A percentile compares a stretch with the other conserved stretches of the same genome.
phyloP scores from a whole-genome alignment of 1,140 invertebrate genomes.

The Brachionus manjavacas region DNA sequence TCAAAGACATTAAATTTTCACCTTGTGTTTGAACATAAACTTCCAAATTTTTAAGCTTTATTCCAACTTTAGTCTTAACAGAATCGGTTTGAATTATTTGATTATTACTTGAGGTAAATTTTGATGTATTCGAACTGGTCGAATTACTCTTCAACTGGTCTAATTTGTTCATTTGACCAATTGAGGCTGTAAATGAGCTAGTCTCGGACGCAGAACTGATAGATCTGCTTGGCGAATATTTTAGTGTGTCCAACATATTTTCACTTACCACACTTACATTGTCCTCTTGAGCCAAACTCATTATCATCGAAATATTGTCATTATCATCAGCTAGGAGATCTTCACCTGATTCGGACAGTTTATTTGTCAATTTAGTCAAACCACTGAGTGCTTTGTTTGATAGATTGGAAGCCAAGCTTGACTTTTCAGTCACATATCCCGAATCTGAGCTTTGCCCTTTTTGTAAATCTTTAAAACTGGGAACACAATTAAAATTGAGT shows the following conservation, averaged over 20 bases:
- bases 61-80: background rate
- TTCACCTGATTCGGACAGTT: background rate
- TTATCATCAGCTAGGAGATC: slow-evolving; percentile 3
- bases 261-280: background rate
- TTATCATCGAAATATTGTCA: background rate
- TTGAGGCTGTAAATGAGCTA: background rate
- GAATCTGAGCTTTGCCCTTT: background rate
- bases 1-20: background rate
- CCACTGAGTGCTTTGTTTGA: background rate
- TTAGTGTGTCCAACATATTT: background rate
- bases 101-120: background rate
- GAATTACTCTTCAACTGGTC: background rate
- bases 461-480: background rate
- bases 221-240: slow-evolving; percentile 2
- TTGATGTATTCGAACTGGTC: background rate
- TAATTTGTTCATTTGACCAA: background rate
- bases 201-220: background rate
- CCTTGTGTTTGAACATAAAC: background rate
- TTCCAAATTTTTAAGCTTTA: background rate
- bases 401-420: background rate
- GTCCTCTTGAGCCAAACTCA: background rate
- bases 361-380: background rate
- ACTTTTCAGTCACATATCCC: background rate
- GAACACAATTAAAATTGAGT: background rate
- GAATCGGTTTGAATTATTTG: slow-evolving; percentile 2